Base-by-base conservation (phyloP, 2,888 invertebrate species). In the Gordius sp. region DNA sequence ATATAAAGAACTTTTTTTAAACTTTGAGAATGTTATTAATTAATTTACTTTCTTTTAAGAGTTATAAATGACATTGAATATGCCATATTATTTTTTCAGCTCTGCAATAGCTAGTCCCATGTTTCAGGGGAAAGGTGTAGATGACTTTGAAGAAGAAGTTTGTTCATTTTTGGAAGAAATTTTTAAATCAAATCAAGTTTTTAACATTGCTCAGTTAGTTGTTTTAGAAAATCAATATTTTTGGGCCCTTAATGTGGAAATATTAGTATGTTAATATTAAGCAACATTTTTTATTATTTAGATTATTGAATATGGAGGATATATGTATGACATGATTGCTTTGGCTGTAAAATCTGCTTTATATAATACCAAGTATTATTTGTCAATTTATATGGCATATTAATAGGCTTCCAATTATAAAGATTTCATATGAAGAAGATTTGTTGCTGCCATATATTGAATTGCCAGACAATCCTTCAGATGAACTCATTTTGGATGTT, bases 301-400 rank as follows among this genome's bases (percentile, higher is more conserved):
- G 47, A 47, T 47, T 47, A n/a, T 47, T n/a, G n/a, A 47, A 47
- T 47, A 47, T 47, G 23, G 47, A 18, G 47, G 47, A 13, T 18
- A 47, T 47, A 47, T 47, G 4, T 47, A 18, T 47, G 47, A 47
- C 20, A 20, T 23, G 20, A 20, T 47, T n/a, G 8, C 47, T 20
- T 20, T 47, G 8, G 47, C 16, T n/a, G 47, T 47, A 18, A 47
- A 47, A 20, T 13, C 47, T 47, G 47, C 47, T 23, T 47, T 47
- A 47, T 20, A 20, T 8, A 20, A 47, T 20, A 8, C 39, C n/a
- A 33, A n/a, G 39, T 33, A 33, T 33, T 13, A 13, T 33, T n/a
- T 33, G 8, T n/a, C 8, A 13, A 33, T 33, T 33, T 33, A 33
- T 13, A 33, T 33, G 39, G 8, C 8, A 13, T 33, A 8, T 13